Base-by-base conservation (phyloP, 2,113 vertebrate species). In the Vicugna pacos region DNA sequence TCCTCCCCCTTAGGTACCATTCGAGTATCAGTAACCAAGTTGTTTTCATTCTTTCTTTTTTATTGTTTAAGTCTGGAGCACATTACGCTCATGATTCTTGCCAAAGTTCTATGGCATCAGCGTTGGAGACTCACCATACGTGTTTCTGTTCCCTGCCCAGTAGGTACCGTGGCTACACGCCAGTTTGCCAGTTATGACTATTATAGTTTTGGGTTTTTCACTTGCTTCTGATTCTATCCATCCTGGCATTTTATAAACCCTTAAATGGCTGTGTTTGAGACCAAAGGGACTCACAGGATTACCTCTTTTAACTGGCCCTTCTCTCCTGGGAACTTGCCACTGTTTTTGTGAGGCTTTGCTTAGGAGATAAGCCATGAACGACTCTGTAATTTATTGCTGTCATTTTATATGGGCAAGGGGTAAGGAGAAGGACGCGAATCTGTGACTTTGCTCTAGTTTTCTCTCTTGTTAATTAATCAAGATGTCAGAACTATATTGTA, bases 91-190 rank as follows among this genome's bases (percentile, higher is more conserved):
- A 60, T 86, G 96, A 89, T 42, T 92, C 96, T 96, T 97, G 98
- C 98, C 98, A 98, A 97, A 98, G 97, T 96, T 97, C 96, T 96
- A 97, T 93, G 97, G 98, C 96, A 98, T 98, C 98, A 96, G 97
- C 97, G 96, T 97, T 98, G 97, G 98, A 98, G 93, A 97, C 89
- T 97, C 97, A 98, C 97, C 98, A 98, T 98, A 98, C 98, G 98
- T 98, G 96, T 94, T 98, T 98, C 98, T 98, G 98, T 98, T 98
- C 97, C 83, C 91, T 97, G 95, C 96, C 97, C 96, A 97, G 97
- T 98, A 98, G 98, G 97, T 97, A 98, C 89, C 94, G 96, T 98
- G 97, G 97, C 93, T 87, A 93, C 72, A 82, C 76, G 96, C 98
- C 98, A 98, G 86, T 98, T 98, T 98, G 97, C 96, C 96, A 98